These are phyloP conservation scores for Tetrao urogallus DNA, from an alignment of 2,113 vertebrate genomes.

Conservation along the genomic window DNA sequence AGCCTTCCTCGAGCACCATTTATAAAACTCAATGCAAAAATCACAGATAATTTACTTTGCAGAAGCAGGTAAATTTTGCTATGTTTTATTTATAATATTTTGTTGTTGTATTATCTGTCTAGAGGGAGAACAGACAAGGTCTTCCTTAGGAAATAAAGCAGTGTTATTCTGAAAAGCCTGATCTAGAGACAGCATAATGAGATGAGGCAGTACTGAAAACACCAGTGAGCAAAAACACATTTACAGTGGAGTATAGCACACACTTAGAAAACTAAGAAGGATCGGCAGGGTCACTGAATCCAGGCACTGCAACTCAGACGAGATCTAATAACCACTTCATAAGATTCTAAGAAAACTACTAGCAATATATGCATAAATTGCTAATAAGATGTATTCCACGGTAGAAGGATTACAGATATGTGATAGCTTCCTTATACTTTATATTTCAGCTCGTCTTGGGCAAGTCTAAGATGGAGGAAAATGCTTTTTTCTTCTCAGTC, in stretches of 20 bases:
- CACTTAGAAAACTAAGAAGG: not conserved
- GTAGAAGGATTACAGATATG: not conserved
- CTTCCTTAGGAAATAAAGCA: not conserved
- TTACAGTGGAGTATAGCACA: not conserved
- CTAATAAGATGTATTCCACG: not conserved
- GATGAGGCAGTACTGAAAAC: rapidly evolving
- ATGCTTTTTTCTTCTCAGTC: not conserved
- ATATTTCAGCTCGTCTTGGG: not conserved
- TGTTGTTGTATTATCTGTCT: not conserved
- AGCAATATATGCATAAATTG: not conserved
- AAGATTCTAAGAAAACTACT: not conserved
- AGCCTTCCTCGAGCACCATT: not conserved
- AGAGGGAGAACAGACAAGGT: not conserved
- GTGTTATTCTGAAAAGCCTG: not conserved
- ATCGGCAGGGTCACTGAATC: not conserved
- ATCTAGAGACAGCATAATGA: not conserved
- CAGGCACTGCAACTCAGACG: not conserved
- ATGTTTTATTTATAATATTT: not conserved
- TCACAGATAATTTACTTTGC: not conserved
- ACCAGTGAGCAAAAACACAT: not conserved
- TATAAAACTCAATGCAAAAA: not conserved
- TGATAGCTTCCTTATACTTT: not conserved
- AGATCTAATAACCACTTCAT: not conserved
- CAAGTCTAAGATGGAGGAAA: not conserved
- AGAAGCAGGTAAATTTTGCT: not conserved